Percentiles rank a stretch among this genome's conserved stretches.
Evolutionary conservation across 2,888 invertebrate species (phyloP).

Genomic region (Lepidochrysops patricia): DNA sequence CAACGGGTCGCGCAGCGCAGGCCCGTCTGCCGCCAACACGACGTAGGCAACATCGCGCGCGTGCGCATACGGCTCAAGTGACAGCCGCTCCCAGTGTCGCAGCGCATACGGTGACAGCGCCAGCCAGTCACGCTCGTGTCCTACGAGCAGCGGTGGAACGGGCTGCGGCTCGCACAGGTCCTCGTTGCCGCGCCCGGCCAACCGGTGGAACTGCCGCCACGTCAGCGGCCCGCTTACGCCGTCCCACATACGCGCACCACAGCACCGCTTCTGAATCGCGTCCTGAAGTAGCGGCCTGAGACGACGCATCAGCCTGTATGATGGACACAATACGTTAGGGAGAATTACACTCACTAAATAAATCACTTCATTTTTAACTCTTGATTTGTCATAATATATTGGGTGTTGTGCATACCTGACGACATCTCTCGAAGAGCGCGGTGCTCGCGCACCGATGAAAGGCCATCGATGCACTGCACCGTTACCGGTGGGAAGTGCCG

Average conservation of each 20-base stretch:
- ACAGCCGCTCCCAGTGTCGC: constrained; percentile 96
- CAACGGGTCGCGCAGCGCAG: constrained; percentile 84
- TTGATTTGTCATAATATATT: not conserved
- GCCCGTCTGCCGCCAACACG: constrained; percentile 94
- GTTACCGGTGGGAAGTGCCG: constrained; percentile 36
- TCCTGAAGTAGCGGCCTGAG: constrained; percentile 94
- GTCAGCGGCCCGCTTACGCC: constrained; percentile 97
- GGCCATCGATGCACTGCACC: constrained; percentile 90
- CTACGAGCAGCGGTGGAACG: constrained; percentile 93
- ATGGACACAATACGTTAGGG: not conserved
- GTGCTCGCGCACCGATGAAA: constrained; percentile 86
- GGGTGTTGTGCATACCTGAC: constrained; percentile 47
- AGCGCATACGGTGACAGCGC: constrained; percentile 95
- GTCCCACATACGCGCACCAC: constrained; percentile 92
- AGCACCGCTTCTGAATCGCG: constrained; percentile 95
- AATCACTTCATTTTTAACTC: no score
- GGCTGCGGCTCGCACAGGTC: constrained; percentile 98
- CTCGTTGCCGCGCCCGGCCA: constrained; percentile 94
- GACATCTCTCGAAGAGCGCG: constrained; percentile 92
- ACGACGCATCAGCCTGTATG: constrained; percentile 84
- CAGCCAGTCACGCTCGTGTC: constrained; percentile 96
- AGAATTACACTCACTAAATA: not conserved
- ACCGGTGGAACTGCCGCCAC: constrained; percentile 97
- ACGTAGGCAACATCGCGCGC: constrained; percentile 95
- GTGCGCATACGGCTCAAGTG: constrained; percentile 97